Evolutionary conservation across 2,113 vertebrate genomes (phyloP).

Genomic region (Puma concolor): DNA sequence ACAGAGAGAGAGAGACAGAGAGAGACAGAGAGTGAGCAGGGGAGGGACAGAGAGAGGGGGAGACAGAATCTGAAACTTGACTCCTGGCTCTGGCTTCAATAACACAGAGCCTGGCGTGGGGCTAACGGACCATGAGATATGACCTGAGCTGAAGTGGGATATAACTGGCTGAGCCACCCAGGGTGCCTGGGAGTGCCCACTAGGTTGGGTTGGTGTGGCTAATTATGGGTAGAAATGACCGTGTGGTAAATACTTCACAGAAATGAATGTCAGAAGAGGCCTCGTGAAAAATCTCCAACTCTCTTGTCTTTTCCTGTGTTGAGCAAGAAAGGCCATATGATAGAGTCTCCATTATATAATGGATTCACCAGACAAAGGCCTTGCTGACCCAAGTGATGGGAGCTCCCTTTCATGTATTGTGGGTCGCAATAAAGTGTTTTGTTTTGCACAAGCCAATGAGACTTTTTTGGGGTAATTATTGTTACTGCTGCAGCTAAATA

Average conservation of each 20-base stretch:
- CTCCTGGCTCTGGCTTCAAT: too few relatives aligned
- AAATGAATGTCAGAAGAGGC: background rate
- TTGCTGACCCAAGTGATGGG: background rate
- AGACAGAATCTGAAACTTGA: too few relatives aligned
- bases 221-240: background rate
- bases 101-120: too few relatives aligned
- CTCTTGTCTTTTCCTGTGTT: background rate
- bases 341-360: background rate
- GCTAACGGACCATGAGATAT: too few relatives aligned
- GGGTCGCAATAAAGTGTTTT: too few relatives aligned
- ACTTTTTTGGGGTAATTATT: background rate
- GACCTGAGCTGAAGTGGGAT: too few relatives aligned
- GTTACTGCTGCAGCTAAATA: background rate
- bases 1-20: too few relatives aligned
- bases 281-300: background rate
- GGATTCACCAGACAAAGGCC: background rate
- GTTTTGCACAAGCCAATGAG: background rate
- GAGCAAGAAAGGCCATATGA: background rate
- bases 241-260: background rate
- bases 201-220: background rate
- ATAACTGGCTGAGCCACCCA: too few relatives aligned
- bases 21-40: too few relatives aligned
- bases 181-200: too few relatives aligned
- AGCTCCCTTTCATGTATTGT: background rate
- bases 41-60: too few relatives aligned